Conservation (phyloP, 2,113 vertebrate species). For the Leucosticte australis region DNA sequence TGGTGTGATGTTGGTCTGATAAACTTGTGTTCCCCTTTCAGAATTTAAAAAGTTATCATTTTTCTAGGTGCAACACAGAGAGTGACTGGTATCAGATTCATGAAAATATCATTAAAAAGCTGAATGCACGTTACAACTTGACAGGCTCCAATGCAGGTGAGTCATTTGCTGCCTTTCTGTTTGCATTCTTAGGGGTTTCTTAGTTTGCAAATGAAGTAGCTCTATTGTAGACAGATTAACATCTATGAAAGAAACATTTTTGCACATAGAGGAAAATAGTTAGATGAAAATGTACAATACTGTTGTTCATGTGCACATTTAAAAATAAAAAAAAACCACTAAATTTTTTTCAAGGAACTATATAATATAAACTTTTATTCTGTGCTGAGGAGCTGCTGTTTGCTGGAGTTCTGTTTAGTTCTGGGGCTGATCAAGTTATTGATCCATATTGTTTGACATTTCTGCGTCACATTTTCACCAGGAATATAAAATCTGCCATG, state of each 20-base stretch:
- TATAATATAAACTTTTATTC: neutral
- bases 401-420: neutral
- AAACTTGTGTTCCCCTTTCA: neutral
- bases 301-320: neutral
- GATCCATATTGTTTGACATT: neutral
- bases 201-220: neutral
- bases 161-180: neutral
- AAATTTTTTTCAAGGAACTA: neutral
- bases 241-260: neutral
- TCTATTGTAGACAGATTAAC: neutral
- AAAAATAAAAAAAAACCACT: neutral
- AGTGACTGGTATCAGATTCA: slow-evolving; percentile 98
- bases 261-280: neutral
- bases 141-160: slow-evolving; percentile 95
- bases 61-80: slow-evolving; percentile 93
- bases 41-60: neutral
- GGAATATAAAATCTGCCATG: neutral
- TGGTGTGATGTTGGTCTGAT: neutral
- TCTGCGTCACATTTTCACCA: neutral
- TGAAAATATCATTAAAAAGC: slow-evolving; percentile 96
- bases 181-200: neutral
- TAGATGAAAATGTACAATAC: neutral
- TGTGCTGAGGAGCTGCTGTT: neutral
- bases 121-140: slow-evolving; percentile 93
- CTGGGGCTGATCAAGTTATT: neutral